Conservation (phyloP, 1,140 invertebrate species). For the Mactra quadrangularis region DNA sequence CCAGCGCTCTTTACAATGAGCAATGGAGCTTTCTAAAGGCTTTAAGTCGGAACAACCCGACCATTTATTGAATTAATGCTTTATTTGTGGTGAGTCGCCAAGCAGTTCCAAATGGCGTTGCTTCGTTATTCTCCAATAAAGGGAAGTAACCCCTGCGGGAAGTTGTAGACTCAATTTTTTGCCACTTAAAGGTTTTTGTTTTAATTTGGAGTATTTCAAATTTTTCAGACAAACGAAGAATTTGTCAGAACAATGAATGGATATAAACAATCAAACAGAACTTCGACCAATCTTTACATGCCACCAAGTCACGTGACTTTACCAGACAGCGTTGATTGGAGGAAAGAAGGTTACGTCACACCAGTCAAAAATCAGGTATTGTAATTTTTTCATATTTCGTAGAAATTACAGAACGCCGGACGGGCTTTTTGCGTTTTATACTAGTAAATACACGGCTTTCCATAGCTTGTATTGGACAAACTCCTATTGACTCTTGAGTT, state of each 20-base stretch:
- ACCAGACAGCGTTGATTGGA: constrained; percentile 76
- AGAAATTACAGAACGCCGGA: neutral
- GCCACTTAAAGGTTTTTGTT: too few species aligned
- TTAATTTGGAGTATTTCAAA: too few species aligned
- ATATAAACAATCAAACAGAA: constrained; percentile 43
- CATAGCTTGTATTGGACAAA: too few species aligned
- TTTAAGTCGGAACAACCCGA: neutral
- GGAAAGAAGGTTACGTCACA: constrained; percentile 77
- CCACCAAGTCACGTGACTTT: constrained; percentile 58
- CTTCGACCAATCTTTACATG: constrained; percentile 33
- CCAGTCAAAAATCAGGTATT: constrained; percentile 78
- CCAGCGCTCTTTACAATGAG: too few species aligned
- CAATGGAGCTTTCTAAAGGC: neutral
- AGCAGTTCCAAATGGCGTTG: too few species aligned
- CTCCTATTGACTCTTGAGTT: too few species aligned
- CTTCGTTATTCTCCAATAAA: too few species aligned
- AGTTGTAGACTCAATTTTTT: too few species aligned
- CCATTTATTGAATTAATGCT: neutral
- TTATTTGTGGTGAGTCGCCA: too few species aligned
- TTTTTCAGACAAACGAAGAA: constrained; percentile 71
- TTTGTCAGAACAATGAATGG: constrained; percentile 73
- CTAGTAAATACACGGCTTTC: neutral
- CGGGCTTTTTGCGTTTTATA: neutral
- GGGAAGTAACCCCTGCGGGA: too few species aligned
- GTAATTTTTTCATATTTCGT: neutral